Evolutionary conservation across 2,888 invertebrate species (phyloP), one percentile per base, ranked within the genome.

Genomic region (Torymus texanus): DNA sequence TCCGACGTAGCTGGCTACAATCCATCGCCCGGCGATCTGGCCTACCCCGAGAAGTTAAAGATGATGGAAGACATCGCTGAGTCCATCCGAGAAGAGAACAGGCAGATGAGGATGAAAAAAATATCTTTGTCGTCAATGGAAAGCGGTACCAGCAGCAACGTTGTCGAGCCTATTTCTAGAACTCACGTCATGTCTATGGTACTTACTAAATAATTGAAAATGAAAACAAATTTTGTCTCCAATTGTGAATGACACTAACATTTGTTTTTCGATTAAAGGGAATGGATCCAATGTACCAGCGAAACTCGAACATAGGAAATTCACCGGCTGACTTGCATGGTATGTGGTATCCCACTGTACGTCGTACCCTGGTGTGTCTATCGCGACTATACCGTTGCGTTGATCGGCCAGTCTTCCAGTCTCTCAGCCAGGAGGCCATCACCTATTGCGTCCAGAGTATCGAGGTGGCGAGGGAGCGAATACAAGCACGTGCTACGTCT

Each of bases 261-360:
- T 41, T 41, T 41, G 3, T 41, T 5, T 41, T 8, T 5, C 8
- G 1, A 41, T 66, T 50, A 2, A 53, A 85, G 16, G 82, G 82
- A 3, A 87, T 88, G 53, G 90, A 89, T 79, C 86, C 88, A 12
- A 83, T 88, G 53, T 85, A 87, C 55, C 87, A 88, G 16, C 87
- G 86, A 77, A 24, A 67, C 18, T 83, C 79, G 85, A 91, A 14
- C n/a, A 86, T 88, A 82, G 84, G 90, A 89, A 94, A 94, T 87
- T 97, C 97, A 0, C 97, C 98, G 0, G 97, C 98, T 0, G 99
- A 99, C 92, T 92, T 99, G 53, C 99, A 99, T 91, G 99, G 99
- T 41, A 98, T 99, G 98, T 99, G 99, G 99, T 99, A 99, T 91
- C 99, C 99, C 0, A 98, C 97, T 0, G 98, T 99, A 0, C 93